phyloP scores from a whole-genome alignment of 2,113 vertebrate species.

The Prionailurus viverrinus region DNA sequence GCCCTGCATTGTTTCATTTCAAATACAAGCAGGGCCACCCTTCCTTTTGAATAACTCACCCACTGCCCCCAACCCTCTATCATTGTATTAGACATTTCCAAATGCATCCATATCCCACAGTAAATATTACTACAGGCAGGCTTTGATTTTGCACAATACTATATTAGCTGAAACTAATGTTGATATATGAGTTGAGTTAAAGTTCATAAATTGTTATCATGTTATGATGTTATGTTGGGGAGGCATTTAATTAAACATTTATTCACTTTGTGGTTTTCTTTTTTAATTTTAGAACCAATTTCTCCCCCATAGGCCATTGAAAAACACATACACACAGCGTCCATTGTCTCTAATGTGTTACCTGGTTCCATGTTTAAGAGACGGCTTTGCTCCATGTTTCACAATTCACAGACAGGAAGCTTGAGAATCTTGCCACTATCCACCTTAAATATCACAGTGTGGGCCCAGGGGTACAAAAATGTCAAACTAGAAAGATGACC shows the following conservation, averaged over 20 bases:
- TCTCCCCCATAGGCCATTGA: not conserved
- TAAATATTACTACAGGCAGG: not conserved
- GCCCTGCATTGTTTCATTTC: not conserved
- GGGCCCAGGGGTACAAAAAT: not conserved
- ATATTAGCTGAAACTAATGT: not conserved
- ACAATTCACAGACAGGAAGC: not conserved
- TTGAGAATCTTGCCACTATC: not conserved
- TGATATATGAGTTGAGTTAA: not conserved
- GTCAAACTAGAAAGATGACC: not conserved
- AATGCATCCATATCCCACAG: not conserved
- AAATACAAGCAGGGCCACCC: not conserved
- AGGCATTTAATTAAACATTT: not conserved
- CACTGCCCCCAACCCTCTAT: not conserved
- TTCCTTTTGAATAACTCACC: constrained; percentile 3
- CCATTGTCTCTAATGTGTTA: not conserved
- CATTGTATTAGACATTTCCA: not conserved
- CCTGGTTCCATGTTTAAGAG: not conserved
- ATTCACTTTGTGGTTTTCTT: not conserved
- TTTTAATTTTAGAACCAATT: not conserved
- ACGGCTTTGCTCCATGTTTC: not conserved
- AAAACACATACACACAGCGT: not conserved
- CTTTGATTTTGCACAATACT: not conserved
- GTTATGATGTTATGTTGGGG: not conserved
- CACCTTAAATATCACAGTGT: not conserved
- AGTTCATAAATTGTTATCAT: not conserved